Base-by-base conservation (phyloP, 53 echinoderm and acorn worm genomes). In the Henricia sp. region DNA sequence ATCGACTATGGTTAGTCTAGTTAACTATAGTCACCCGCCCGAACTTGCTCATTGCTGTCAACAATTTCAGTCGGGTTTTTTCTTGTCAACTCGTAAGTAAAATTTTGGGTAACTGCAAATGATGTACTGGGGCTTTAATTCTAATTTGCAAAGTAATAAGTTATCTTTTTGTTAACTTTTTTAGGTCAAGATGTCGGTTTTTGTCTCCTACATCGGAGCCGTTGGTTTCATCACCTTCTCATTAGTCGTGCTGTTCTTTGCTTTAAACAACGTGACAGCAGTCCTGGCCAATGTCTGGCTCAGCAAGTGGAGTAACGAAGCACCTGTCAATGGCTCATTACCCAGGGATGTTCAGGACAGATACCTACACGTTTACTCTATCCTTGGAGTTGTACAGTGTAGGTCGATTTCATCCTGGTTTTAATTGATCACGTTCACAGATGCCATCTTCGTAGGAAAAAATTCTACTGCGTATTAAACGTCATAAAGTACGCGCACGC, bases 271-370 rank as follows among this genome's bases (percentile, higher is more conserved):
- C 44, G 70, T 76, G 11, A 69, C 90, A 4, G 86, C 92, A 0
- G 88, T 95, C 3, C 72, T 71, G 17, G 75, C 92, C 72, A 93
- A 92, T 75, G 68, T 95, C 30, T 95, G 95, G 95, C 86, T 95
- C 12, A 95, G 90, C 56, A 32, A 67, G 9, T 95, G 95, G 95
- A 95, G 95, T 67, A 75, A 86, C 50, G 90, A 93, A 44, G 72
- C 87, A 0, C 68, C 83, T 0, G 55, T 88, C 57, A 90, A 95
- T 50, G 95, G 95, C n/a, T 86, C 93, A 0, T 83, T 82, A 27
- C 88, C 93, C 0, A 38, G 80, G 0, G 27, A 54, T 0, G 83
- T 87, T 16, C 70, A 93, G 24, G 84, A 93, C 67, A 66, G 55
- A 38, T 95, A 92, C 76, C 93, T 95, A 1, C 75, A 44, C 6